A percentile compares a stretch with the other conserved stretches of the same genome.
Conservation (phyloP, 1,140 invertebrate species). For the Drosophila fuyamai region DNA sequence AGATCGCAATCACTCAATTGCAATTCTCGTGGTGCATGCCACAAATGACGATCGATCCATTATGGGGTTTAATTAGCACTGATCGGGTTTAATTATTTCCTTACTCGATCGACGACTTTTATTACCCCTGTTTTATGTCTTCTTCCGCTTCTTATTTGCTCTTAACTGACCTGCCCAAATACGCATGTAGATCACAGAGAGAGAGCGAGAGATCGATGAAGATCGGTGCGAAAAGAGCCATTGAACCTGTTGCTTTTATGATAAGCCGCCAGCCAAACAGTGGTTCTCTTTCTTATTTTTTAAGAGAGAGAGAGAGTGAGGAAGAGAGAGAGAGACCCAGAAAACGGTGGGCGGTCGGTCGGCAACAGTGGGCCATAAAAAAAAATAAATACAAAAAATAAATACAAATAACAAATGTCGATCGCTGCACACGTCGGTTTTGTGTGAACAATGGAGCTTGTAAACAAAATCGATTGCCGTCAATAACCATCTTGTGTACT, state of each 20-base stretch:
- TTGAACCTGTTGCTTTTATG: conserved; percentile 24
- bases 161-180: conserved; percentile 48
- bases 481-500: conserved; percentile 15
- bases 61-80: conserved; percentile 3
- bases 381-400: conserved; percentile 5
- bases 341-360: conserved; percentile 7
- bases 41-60: conserved; percentile 6
- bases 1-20: not conserved
- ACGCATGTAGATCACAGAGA: conserved; percentile 7
- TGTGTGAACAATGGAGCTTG: conserved; percentile 6
- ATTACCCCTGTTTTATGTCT: not conserved
- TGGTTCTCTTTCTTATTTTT: conserved; percentile 4
- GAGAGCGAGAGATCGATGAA: not conserved
- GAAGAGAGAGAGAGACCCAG: conserved; percentile 11
- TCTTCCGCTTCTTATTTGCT: conserved; percentile 14
- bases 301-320: conserved; percentile 17
- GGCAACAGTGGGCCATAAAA: conserved; percentile 31
- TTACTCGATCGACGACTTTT: conserved; percentile 1
- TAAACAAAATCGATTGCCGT: conserved; percentile 22
- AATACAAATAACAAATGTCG: conserved; percentile 4
- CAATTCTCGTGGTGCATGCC: conserved; percentile 21
- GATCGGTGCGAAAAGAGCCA: conserved; percentile 7
- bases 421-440: conserved; percentile 8
- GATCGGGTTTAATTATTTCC: conserved; percentile 23
- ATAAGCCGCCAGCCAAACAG: conserved; percentile 19